A percentile compares a stretch with the other conserved stretches of the same genome.
Evolutionary conservation across 2,113 vertebrate species (phyloP).

Genomic region (Ursus arctos): DNA sequence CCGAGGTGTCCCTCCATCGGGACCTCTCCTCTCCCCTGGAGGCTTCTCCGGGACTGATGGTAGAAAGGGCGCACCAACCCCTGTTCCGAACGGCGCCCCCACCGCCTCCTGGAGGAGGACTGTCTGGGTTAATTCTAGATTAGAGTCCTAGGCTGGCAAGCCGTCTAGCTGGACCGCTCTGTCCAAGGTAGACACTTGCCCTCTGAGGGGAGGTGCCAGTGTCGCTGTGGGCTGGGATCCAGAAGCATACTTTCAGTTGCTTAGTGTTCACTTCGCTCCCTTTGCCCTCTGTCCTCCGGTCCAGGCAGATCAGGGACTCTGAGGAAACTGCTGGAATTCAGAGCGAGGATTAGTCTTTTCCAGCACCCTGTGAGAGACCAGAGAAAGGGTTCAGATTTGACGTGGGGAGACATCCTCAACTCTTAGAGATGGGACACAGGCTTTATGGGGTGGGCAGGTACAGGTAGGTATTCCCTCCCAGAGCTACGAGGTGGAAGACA

Average conservation of each 20-base stretch:
- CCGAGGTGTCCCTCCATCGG: neutral
- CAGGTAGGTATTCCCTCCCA: neutral
- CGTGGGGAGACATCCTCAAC: neutral
- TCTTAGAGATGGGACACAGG: neutral
- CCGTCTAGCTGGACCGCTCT: neutral
- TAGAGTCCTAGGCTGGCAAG: neutral
- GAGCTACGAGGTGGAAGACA: neutral
- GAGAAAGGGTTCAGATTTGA: constrained; percentile 51
- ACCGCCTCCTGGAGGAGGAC: neutral
- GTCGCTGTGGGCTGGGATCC: neutral
- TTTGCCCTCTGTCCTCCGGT: neutral
- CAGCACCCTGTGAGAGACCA: constrained; percentile 87
- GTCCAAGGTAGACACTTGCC: neutral
- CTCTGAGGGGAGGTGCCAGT: neutral
- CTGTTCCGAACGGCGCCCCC: neutral
- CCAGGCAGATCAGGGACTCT: constrained; percentile 70
- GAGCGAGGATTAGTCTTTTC: constrained; percentile 84
- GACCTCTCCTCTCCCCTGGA: neutral
- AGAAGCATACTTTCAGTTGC: neutral
- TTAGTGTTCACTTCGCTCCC: neutral
- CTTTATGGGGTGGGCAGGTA: neutral
- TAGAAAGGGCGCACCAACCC: neutral
- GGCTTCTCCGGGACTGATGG: neutral
- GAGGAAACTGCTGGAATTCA: constrained; percentile 77
- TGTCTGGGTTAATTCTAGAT: neutral